A percentile compares a stretch with the other conserved stretches of the same genome.
These are phyloP conservation scores for Pollimyrus isidori DNA, from an alignment of 2,113 vertebrate genomes.

Conservation along the genomic window DNA sequence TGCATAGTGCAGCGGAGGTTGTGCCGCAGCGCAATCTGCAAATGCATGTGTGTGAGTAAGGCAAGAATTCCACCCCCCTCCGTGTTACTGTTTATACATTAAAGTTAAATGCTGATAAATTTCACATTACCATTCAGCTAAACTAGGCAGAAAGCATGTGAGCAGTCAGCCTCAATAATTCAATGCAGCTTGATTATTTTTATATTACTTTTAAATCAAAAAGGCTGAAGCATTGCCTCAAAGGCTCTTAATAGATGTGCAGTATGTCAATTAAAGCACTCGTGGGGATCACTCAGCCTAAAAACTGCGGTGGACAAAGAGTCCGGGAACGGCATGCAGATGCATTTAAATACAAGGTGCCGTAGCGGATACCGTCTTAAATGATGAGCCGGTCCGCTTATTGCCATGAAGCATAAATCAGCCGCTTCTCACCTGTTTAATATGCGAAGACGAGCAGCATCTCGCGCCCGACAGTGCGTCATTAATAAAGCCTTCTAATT, in stretches of 20 bases:
- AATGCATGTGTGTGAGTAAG: background rate
- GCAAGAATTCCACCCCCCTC: background rate
- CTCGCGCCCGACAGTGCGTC: constrained; percentile 84
- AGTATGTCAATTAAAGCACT: constrained; percentile 28
- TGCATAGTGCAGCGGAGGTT: background rate
- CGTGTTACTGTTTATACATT: background rate
- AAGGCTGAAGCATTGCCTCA: background rate
- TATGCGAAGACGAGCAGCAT: constrained; percentile 89
- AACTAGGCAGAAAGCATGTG: constrained; percentile 53
- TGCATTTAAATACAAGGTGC: constrained; percentile 87
- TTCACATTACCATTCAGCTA: constrained; percentile 36
- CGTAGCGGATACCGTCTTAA: constrained; percentile 80
- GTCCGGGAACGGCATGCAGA: constrained; percentile 77
- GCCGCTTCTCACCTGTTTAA: constrained; percentile 80
- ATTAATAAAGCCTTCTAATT: constrained; percentile 80
- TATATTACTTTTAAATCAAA: background rate
- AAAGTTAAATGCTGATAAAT: background rate
- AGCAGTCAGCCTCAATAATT: constrained; percentile 13
- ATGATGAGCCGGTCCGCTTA: constrained; percentile 96
- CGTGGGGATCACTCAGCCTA: constrained; percentile 61
- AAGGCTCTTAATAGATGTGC: constrained; percentile 26
- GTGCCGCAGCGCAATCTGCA: background rate
- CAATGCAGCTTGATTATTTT: background rate
- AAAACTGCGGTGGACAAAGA: constrained; percentile 60
- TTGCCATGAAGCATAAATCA: constrained; percentile 88